Evolutionary conservation across 1,140 invertebrate genomes (phyloP).

Genomic region (Leptoteleia sp.): DNA sequence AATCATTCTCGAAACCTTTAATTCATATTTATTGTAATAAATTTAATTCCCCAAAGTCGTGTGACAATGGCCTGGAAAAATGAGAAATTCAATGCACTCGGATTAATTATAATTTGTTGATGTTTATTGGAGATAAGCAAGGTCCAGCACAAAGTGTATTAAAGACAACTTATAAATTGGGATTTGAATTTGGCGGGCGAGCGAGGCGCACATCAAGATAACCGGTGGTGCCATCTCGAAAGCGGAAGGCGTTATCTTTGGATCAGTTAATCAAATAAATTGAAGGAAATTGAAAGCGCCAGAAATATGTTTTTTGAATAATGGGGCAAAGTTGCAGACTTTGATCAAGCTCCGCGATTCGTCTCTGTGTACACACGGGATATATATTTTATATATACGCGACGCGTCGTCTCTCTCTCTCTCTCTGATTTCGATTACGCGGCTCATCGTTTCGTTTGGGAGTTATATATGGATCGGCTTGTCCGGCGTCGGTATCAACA

Average conservation of each 20-base stretch:
- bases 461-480: constrained; percentile 65
- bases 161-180: neutral
- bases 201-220: constrained; percentile 31
- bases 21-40: too few species aligned
- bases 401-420: constrained; percentile 11
- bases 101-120: too few species aligned
- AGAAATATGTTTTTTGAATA: constrained; percentile 43
- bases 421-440: constrained; percentile 59
- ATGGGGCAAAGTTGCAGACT: constrained; percentile 46
- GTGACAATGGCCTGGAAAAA: too few species aligned
- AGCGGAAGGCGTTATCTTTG: constrained; percentile 32
- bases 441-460: constrained; percentile 51
- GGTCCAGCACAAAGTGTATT: too few species aligned
- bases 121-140: too few species aligned
- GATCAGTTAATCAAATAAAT: constrained; percentile 61
- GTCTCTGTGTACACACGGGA: constrained; percentile 18
- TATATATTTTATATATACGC: constrained; percentile 46
- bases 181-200: too few species aligned
- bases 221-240: constrained; percentile 8
- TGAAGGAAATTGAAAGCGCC: constrained; percentile 51
- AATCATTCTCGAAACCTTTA: too few species aligned
- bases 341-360: constrained; percentile 42
- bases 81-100: too few species aligned
- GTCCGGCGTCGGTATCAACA: constrained; percentile 68
- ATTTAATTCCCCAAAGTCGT: too few species aligned